Evolutionary conservation across 2,113 vertebrate species (phyloP), one percentile per base, ranked within the genome.

Genomic region (Cebidichthys violaceus): DNA sequence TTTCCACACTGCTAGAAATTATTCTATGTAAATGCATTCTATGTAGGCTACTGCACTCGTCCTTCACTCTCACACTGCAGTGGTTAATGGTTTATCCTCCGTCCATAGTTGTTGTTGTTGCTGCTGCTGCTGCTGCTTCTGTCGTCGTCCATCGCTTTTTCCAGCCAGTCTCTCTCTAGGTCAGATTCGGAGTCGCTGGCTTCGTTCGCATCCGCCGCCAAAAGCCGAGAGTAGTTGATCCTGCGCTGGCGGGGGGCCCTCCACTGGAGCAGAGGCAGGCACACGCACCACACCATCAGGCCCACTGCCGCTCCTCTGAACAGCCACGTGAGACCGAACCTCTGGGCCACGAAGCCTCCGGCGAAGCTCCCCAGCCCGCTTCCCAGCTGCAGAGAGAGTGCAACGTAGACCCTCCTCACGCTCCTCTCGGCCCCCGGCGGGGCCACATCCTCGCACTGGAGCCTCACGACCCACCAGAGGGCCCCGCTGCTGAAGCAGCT

Each of bases 201-300:
- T 29, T 98, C 96, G 10, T 96, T 96, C 1, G 88, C 94, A 27
- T 96, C 95, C 0, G 96, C 89, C 1, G 95, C 93, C 88, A 99
- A 86, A 17, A 99, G 94, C 11, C 93, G 95, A 0, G 96, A 97
- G 84, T 99, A 99, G 92, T 97, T 97, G 35, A 97, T 96, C 79
- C 94, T 94, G 67, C 92, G 96, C 82, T 96, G 96, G 9, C 45
- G 95, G 0, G 97, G 96, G 64, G 96, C 83, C 61, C 87, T 96
- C 62, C 92, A 93, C 57, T 95, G 96, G 31, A 97, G 47, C 6
- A 95, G 52, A 0, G 96, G 71, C 78, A 97, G 93, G 20, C 93
- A 27, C 6, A 91, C 55, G 33, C 96, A 88, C 97, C 97, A 98
- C 65, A 94, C 50, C 27, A 89, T 9, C 45, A 98, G 84, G 33